A percentile compares a stretch with the other conserved stretches of the same genome.
Conservation (phyloP, 2,797 vertebrate species). For the Babyrousa celebensis region DNA sequence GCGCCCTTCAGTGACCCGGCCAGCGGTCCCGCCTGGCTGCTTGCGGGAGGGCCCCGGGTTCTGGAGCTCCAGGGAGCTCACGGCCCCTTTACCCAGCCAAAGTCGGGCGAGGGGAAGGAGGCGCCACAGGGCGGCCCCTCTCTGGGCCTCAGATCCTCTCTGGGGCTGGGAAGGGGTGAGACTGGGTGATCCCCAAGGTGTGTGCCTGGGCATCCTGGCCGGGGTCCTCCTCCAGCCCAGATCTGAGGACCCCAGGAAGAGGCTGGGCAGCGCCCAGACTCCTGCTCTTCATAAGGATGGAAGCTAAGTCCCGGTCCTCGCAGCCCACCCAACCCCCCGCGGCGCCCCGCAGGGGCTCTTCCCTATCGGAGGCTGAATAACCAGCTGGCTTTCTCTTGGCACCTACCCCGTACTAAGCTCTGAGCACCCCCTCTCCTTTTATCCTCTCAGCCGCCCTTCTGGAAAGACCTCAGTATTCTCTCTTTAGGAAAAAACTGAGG, state of each 20-base stretch:
- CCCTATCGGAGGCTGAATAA: background rate
- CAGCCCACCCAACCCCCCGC: background rate
- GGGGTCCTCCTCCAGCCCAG: background rate
- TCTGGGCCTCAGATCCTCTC: background rate
- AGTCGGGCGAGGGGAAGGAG: background rate
- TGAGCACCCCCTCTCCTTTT: background rate
- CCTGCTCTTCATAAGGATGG: background rate
- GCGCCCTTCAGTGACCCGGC: constrained; percentile 69
- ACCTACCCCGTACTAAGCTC: background rate
- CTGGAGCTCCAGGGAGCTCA: background rate
- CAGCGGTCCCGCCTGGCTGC: background rate
- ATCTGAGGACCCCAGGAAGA: background rate
- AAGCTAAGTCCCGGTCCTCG: background rate
- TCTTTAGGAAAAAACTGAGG: background rate
- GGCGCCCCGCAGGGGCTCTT: background rate
- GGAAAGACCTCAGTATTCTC: background rate
- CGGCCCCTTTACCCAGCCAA: background rate
- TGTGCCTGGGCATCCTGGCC: background rate
- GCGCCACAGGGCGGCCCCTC: background rate
- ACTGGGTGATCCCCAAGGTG: background rate
- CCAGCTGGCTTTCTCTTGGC: background rate
- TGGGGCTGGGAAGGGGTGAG: background rate
- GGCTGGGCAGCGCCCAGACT: constrained; percentile 23
- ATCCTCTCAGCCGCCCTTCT: too few relatives aligned
- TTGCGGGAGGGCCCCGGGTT: constrained; percentile 36